Conservation (phyloP, 2,113 vertebrate genomes). For the Podarcis raffonei region DNA sequence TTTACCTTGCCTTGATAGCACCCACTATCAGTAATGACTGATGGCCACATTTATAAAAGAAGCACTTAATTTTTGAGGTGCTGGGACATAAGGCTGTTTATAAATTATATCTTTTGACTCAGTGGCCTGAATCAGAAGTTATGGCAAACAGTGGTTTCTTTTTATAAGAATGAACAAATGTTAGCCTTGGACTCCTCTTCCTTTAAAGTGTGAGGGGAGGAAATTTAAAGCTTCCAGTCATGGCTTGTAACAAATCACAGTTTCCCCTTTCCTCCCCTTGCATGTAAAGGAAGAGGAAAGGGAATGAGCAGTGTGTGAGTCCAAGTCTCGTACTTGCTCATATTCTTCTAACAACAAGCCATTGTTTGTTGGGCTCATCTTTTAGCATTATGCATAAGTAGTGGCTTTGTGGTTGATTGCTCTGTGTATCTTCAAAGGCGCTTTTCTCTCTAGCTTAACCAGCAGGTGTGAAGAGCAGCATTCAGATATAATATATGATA, state of each 20-base stretch:
- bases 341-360: not conserved
- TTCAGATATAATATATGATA: not conserved
- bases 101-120: not conserved
- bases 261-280: not conserved
- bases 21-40: not conserved
- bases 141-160: not conserved
- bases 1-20: slow-evolving; percentile 12
- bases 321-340: not conserved
- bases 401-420: not conserved
- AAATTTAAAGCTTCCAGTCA: not conserved
- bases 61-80: not conserved
- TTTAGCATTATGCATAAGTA: not conserved
- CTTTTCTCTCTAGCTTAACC: not conserved
- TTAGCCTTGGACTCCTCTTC: not conserved
- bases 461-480: not conserved
- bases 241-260: not conserved
- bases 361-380: not conserved
- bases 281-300: not conserved
- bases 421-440: not conserved
- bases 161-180: not conserved
- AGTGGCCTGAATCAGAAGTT: not conserved
- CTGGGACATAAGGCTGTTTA: not conserved
- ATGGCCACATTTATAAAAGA: not conserved
- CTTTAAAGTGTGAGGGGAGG: not conserved
- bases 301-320: not conserved